Evolutionary conservation across 2,113 vertebrate species (phyloP), one percentile per base, ranked within the genome.

Genomic region (Microtus montanus): DNA sequence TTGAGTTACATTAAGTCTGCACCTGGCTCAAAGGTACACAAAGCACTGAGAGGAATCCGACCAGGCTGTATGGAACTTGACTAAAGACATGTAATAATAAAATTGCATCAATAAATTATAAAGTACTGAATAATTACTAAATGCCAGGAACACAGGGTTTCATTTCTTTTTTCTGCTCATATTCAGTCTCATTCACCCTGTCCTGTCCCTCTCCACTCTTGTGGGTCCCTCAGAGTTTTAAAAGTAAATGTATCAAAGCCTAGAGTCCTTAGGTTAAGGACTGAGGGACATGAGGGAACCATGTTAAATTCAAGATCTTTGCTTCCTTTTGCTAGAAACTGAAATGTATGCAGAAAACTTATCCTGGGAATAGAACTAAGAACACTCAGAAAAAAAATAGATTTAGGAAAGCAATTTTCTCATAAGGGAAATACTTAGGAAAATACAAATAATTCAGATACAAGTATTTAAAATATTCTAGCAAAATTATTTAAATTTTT

Each of bases 351-450:
- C 63, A 95, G 54, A 77, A 61, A 58, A 49, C 35, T 87, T 78
- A 87, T 47, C 41, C 47, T 83, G n/a, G 70, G 66, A 95, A 73
- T 80, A 87, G 17, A 94, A 75, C 3, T 70, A 26, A 94, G 26
- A 61, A 92, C 78, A 52, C 26, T 49, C 68, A 88, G 44, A 71
- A 49, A 87, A 87, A 90, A 86, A 75, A 6, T 84, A 30, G 30
- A 92, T 73, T 90, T 71, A 85, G 63, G 35, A 87, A 90, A 90
- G 71, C 17, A 41, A 35, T 92, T 87, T 87, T 84, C 35, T 95
- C 63, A 58, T 52, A 87, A 92, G 66, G 6, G 35, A 20, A 96
- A 87, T 52, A 83, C 28, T 92, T 79, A 41, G 47, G 49, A 71
- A 86, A 92, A 94, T 64, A 92, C 49, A 35, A 22, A 63, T 92